Conservation (phyloP, 2,113 vertebrate genomes). For the Chroicocephalus ridibundus region DNA sequence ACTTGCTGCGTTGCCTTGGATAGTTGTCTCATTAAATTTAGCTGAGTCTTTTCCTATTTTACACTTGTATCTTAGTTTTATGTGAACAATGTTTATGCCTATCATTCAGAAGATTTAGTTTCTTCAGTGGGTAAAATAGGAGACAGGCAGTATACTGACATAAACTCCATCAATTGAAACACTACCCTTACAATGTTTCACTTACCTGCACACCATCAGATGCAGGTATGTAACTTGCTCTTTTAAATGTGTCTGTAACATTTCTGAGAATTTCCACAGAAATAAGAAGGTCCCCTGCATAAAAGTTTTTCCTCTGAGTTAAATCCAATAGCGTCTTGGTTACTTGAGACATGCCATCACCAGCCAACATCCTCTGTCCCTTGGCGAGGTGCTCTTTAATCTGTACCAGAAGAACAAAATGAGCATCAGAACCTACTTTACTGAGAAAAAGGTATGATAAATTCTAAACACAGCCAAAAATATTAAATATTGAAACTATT, state of each 20-base stretch:
- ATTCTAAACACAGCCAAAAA: neutral
- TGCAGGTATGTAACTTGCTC: slow-evolving; percentile 94
- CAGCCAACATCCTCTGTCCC: slow-evolving; percentile 91
- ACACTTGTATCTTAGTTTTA: neutral
- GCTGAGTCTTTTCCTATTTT: neutral
- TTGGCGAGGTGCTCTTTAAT: slow-evolving; percentile 98
- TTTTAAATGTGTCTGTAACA: slow-evolving; percentile 96
- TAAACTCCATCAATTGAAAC: neutral
- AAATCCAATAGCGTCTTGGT: slow-evolving; percentile 96
- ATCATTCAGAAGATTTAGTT: neutral
- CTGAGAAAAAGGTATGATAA: neutral
- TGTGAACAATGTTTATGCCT: neutral
- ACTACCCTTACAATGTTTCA: neutral
- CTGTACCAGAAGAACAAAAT: slow-evolving; percentile 71
- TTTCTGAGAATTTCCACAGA: slow-evolving; percentile 99
- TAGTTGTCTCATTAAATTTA: neutral
- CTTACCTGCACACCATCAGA: slow-evolving; percentile 97
- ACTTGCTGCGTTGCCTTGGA: neutral
- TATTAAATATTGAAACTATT: neutral
- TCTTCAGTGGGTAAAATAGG: neutral
- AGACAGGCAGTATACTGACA: neutral
- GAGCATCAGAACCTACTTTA: slow-evolving; percentile 66
- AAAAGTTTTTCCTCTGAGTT: slow-evolving; percentile 96
- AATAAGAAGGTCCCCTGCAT: slow-evolving; percentile 93
- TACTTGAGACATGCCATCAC: slow-evolving; percentile 97